A percentile compares a stretch with the other conserved stretches of the same genome.
phyloP scores from a whole-genome alignment of 2,888 invertebrate genomes.

The Drosophila quasianomalipes region DNA sequence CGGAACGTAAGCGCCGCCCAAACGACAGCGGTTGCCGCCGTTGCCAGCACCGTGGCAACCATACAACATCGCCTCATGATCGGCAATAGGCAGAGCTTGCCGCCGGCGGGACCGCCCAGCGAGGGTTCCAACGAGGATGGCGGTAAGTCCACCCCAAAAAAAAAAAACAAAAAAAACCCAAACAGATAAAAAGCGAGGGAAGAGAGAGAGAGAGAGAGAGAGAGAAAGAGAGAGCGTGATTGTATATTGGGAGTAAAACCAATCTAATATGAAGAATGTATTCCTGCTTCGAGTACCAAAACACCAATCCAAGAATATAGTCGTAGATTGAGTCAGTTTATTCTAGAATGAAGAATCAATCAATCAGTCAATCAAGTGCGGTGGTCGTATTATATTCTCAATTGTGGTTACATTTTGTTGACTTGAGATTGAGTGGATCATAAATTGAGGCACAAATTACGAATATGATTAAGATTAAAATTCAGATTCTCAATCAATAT shows the following conservation, averaged over 20 bases:
- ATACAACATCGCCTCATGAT: slow-evolving; percentile 84
- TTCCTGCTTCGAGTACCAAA: not conserved
- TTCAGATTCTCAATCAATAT: not conserved
- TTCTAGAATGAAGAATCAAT: not conserved
- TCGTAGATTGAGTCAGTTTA: not conserved
- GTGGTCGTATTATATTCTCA: not conserved
- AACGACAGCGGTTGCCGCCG: slow-evolving; percentile 83
- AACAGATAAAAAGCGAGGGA: not conserved
- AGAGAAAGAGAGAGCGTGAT: not conserved
- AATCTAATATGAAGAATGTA: not conserved
- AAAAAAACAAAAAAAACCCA: not conserved
- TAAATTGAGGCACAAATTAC: not conserved
- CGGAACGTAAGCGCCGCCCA: slow-evolving; percentile 84
- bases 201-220: not conserved
- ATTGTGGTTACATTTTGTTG: not conserved
- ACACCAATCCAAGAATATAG: not conserved
- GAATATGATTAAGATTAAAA: not conserved
- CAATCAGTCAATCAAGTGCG: not conserved
- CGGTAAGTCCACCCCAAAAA: slow-evolving; percentile 66
- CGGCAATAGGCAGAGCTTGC: slow-evolving; percentile 82
- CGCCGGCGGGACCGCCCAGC: slow-evolving; percentile 84
- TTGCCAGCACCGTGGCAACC: slow-evolving; percentile 84
- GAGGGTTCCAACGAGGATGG: slow-evolving; percentile 84
- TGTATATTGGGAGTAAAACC: not conserved
- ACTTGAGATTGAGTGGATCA: not conserved